Evolutionary conservation across 2,113 vertebrate species (phyloP), one percentile per base, ranked within the genome.

Genomic region (Hucho hucho): DNA sequence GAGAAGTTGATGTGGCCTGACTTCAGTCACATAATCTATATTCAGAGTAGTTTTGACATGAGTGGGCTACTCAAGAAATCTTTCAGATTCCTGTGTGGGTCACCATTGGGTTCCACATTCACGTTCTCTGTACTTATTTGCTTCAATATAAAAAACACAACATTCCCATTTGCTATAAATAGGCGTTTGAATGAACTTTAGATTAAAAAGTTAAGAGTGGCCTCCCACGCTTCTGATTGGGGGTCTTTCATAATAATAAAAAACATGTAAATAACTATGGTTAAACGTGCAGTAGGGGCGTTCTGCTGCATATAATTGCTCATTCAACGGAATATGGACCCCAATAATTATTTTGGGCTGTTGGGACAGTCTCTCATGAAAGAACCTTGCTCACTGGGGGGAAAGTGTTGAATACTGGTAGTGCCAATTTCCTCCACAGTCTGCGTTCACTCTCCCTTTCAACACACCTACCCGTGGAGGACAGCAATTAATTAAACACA

Each of bases 401-500:
- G 64, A 29, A 56, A 66, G 69, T 66, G 47, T 32, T 28, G 64
- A 67, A 58, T 22, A 22, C 70, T 43, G 9, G 70, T 77, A 77
- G 47, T 58, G 69, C 63, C 69, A 49, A 68, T 80, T 73, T 76
- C 56, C 43, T 46, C 29, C 28, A 14, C 65, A 67, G 29, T 67
- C 65, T 67, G 65, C 3, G 29, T 2, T 14, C 22, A 14, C 61
- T 64, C 32, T 64, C 7, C 59, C 72, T 59, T 37, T 64, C 29
- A 43, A 22, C 20, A 22, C 6, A 37, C 37, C 59, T 72, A 72
- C 79, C 75, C 75, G 79, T 79, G 77, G 83, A 89, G 76, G 78
- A 88, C 87, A 90, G 85, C 86, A 83, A 91, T 84, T 87, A 89
- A 90, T 89, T 84, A 87, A 89, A 86, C 86, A 87, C 86, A 88